Percentiles rank a stretch among this genome's conserved stretches.
Conservation (phyloP, 1,140 invertebrate genomes). For the Frieseomelitta varia region DNA sequence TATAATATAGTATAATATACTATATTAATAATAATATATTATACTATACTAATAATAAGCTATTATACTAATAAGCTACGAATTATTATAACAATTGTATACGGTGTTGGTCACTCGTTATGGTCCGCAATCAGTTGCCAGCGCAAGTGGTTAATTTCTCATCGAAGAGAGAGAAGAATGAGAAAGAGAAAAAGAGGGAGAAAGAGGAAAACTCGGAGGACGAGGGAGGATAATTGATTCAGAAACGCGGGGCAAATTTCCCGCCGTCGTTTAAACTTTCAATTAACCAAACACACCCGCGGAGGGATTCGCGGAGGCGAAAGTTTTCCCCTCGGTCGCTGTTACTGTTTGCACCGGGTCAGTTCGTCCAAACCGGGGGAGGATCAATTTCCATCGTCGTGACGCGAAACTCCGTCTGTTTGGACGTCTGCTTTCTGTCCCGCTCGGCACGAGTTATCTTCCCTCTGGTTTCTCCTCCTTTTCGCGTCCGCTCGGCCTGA, state of each 20-base stretch:
- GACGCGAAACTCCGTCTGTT: neutral
- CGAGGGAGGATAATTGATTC: neutral
- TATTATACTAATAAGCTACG: no score
- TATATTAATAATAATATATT: no score
- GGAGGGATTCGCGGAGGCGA: no score
- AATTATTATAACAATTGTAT: no score
- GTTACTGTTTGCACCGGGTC: neutral
- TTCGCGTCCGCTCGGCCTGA: neutral
- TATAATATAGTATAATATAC: no score
- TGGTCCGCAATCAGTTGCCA: no score
- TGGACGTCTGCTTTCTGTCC: neutral
- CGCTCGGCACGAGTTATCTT: neutral
- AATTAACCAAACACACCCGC: neutral
- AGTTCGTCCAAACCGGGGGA: no score
- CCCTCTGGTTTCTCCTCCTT: no score
- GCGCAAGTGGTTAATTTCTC: no score
- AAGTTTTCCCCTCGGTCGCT: neutral
- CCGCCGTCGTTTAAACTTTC: conserved; percentile 2
- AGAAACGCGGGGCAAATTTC: conserved; percentile 6
- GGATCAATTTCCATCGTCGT: neutral
- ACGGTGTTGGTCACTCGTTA: no score
- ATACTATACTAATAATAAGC: no score
- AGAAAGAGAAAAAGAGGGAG: neutral
- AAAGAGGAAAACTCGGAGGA: neutral
- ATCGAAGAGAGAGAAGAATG: no score